Evolutionary conservation across 2,888 invertebrate species (phyloP), one percentile per base, ranked within the genome.

Genomic region (Cephonodes hylas): DNA sequence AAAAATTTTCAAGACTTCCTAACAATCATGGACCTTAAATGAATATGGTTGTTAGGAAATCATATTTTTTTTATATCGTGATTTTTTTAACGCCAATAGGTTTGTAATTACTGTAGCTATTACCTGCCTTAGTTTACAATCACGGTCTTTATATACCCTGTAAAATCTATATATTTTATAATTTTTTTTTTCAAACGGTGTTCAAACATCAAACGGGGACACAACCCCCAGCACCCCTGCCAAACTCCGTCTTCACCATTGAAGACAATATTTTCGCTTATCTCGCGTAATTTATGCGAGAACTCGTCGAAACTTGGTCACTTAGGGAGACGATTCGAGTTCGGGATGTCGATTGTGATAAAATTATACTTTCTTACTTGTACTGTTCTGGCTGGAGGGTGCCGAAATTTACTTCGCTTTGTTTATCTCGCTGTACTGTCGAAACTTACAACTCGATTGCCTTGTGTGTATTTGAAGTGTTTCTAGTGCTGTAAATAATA

Each of bases 201-300:
- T 38, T 15, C 5, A 10, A 38, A 57, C 20, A 57, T n/a, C n/a
- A 38, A 38, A 38, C 3, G 38, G 60, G 48, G 48, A 48, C 48
- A 48, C 13, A 48, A 15, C 8, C 46, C 31, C 34, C 31, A 5
- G 13, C 13, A 18, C 38, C 22, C 31, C 31, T n/a, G n/a, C 25
- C 58, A 23, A 25, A 38, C 44, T 58, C 4, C 61, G 57, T 34
- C 34, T 57, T 22, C 56, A 23, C 68, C 83, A 69, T 73, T 69
- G 84, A 86, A 88, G 89, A 91, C 91, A 91, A 91, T 91, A 91
- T 91, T 91, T 91, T 88, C 86, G 86, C 85, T 91, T 92, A 91
- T 90, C 91, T 84, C 59, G 63, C 64, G 80, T 90, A 91, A 92
- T 92, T 92, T 91, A 91, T 91, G 89, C 84, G 88, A 79, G 82